Evolutionary conservation across 2,888 invertebrate species (phyloP).

Genomic region (Drosophila niveifrons): DNA sequence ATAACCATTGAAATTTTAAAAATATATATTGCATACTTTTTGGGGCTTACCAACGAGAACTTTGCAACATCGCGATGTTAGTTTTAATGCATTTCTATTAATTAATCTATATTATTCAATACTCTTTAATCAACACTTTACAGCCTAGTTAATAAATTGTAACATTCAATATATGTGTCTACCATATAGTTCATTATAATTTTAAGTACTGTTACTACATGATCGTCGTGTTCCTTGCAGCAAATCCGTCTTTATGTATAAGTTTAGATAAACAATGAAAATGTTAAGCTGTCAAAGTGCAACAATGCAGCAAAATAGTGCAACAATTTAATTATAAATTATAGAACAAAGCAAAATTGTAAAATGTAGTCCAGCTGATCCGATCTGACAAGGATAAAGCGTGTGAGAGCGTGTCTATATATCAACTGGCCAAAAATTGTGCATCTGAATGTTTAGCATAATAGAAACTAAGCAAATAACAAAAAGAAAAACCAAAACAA

Average conservation of each 20-base stretch:
- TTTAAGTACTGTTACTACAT: slow-evolving; percentile 62
- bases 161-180: slow-evolving; percentile 53
- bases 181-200: slow-evolving; percentile 47
- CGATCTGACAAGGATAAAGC: slow-evolving; percentile 23
- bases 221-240: slow-evolving; percentile 81
- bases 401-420: slow-evolving; percentile 31
- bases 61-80: slow-evolving; percentile 60
- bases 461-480: slow-evolving; percentile 9
- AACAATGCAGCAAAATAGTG: slow-evolving; percentile 9
- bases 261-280: slow-evolving; percentile 59
- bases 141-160: slow-evolving; percentile 53
- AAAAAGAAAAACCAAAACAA: slow-evolving; percentile 5
- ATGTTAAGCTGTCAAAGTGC: slow-evolving; percentile 8
- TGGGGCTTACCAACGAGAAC: slow-evolving; percentile 54
- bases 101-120: slow-evolving; percentile 20
- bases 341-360: slow-evolving; percentile 14
- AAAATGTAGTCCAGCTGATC: slow-evolving; percentile 61
- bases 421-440: slow-evolving; percentile 47
- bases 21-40: neutral
- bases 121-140: slow-evolving; percentile 21
- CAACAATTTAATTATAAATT: slow-evolving; percentile 26
- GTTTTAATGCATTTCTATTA: neutral
- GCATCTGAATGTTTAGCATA: slow-evolving; percentile 25
- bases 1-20: neutral
- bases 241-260: slow-evolving; percentile 81